Base-by-base conservation (phyloP, 2,888 invertebrate genomes). In the Drosophila yooni region DNA sequence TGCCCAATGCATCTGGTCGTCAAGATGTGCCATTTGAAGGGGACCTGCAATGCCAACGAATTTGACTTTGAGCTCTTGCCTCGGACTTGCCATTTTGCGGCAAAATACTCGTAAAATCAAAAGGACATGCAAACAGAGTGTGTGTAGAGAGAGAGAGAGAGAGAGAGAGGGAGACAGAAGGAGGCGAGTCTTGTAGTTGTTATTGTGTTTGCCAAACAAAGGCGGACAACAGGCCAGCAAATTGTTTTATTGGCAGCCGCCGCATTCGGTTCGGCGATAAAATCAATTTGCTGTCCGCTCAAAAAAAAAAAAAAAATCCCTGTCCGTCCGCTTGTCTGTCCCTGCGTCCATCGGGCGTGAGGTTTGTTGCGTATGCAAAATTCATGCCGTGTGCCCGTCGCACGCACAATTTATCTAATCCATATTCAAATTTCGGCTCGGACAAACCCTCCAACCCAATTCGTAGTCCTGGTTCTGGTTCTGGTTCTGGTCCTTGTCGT, bases 391-490 rank as follows among this genome's bases (percentile, higher is more conserved):
- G 52, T 60, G 78, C 43, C 67, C 63, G 70, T 60, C 72, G 73
- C 84, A 90, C 85, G 89, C 90, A 77, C 86, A 82, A 89, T 89
- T 90, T 87, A 71, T 76, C 80, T 87, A 89, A 87, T 87, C 89
- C 90, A 90, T 87, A 87, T 87, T 90, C 86, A 87, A 90, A 89
- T 90, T 82, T 74, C 11, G 5, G 34, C 13, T 57, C 79, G 73
- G 87, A 77, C 87, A 78, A 74, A 66, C 61, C 64, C 52, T 36
- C 46, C 27, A 60, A 21, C 46, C 48, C 58, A 15, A 25, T 46
- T 43, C 15, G 33, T 31, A 18, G 38, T 13, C 11, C n/a, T 11
- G 13, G 11, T 7, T 18, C 10, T 11, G 18, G 2, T 13, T 3
- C 21, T 31, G 51, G 43, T 8, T 18, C 61, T 18, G 34, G 29